Conservation (phyloP, 2,888 invertebrate genomes). For the Morinoia aosen region DNA sequence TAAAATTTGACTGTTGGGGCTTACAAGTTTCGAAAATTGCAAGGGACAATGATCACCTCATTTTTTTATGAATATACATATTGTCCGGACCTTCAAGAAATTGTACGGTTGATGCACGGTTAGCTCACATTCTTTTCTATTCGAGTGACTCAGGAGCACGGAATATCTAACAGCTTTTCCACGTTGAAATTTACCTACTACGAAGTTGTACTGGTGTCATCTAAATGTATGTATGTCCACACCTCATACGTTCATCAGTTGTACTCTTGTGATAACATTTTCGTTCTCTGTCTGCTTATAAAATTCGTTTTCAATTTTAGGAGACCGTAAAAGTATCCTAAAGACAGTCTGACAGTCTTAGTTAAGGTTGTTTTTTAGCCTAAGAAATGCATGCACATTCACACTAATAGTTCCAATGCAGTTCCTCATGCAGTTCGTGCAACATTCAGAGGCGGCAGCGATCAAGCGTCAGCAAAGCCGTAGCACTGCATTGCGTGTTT, state of each 20-base stretch:
- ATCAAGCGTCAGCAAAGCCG: neutral
- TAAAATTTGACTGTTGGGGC: no score
- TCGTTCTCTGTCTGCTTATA: neutral
- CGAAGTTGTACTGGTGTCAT: no score
- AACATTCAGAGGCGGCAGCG: neutral
- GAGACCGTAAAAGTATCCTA: neutral
- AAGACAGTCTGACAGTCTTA: neutral
- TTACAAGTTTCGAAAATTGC: no score
- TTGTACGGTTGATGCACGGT: no score
- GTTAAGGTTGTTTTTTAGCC: neutral
- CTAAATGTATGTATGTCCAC: no score
- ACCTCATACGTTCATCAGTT: neutral
- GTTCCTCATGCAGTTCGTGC: neutral
- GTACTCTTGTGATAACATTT: neutral
- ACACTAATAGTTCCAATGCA: neutral
- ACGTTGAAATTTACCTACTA: no score
- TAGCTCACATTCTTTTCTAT: no score
- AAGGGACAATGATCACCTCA: no score
- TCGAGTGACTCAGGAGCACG: no score
- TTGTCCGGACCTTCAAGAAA: no score
- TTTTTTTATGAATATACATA: no score
- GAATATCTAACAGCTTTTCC: no score
- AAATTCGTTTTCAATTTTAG: neutral
- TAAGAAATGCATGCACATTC: neutral
- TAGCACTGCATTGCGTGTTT: neutral